Conservation (phyloP, 1,140 invertebrate species). For the Papilio xuthus region DNA sequence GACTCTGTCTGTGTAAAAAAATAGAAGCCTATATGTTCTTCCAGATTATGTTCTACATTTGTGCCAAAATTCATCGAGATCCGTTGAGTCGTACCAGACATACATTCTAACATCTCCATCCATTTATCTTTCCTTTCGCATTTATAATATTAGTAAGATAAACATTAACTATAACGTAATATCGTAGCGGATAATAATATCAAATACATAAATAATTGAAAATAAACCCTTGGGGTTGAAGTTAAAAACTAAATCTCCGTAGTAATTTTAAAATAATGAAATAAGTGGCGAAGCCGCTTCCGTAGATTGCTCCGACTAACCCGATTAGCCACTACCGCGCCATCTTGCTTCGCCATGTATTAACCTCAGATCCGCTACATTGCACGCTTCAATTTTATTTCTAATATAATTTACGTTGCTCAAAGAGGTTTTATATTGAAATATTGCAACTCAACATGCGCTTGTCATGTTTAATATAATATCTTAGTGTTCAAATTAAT, state of each 20-base stretch:
- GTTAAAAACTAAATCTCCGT: slow-evolving; percentile 1
- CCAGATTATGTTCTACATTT: too few species aligned
- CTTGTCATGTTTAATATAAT: not conserved
- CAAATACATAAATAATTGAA: not conserved
- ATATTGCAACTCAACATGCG: not conserved
- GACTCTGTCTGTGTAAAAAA: too few species aligned
- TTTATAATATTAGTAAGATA: too few species aligned
- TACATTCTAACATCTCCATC: too few species aligned
- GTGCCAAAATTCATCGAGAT: too few species aligned
- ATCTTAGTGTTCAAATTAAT: not conserved
- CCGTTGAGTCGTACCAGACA: too few species aligned
- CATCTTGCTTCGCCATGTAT: slow-evolving; percentile 11
- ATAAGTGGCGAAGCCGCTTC: slow-evolving; percentile 27
- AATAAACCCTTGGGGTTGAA: not conserved
- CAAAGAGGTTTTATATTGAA: slow-evolving; percentile 11
- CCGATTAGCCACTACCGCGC: slow-evolving; percentile 1
- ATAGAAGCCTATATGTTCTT: too few species aligned
- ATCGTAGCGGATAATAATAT: not conserved
- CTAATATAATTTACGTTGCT: not conserved
- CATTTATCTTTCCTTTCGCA: too few species aligned
- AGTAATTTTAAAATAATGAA: slow-evolving; percentile 31
- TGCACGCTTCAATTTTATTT: slow-evolving; percentile 6
- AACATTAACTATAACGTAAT: too few species aligned
- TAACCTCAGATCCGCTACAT: not conserved
- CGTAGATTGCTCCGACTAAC: slow-evolving; percentile 21